A percentile compares a stretch with the other conserved stretches of the same genome.
Evolutionary conservation across 2,113 vertebrate species (phyloP).

Genomic region (Perca fluviatilis): DNA sequence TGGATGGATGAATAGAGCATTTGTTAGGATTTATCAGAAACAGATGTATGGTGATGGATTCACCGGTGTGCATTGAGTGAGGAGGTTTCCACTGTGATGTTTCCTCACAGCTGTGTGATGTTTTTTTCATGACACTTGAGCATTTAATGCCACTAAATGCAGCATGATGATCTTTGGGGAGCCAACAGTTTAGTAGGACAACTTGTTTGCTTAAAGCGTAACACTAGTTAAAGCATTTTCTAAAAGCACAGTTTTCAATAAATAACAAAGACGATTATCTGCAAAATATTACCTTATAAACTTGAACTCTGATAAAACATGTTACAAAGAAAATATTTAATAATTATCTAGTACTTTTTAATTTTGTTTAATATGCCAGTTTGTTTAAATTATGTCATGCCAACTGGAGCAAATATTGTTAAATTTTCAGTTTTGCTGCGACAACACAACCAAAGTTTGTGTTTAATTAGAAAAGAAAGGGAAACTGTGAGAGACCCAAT

Average conservation of each 20-base stretch:
- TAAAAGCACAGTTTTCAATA: background rate
- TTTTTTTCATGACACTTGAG: background rate
- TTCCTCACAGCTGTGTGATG: background rate
- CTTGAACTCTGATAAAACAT: background rate
- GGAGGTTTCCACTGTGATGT: background rate
- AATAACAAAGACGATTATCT: background rate
- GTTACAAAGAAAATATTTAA: background rate
- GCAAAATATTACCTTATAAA: background rate
- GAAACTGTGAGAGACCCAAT: background rate
- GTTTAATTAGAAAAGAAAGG: constrained; percentile 2
- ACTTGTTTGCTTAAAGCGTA: background rate
- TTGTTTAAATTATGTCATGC: background rate
- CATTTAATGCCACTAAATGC: background rate
- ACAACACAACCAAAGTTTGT: background rate
- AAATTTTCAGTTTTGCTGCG: background rate
- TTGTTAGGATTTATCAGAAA: constrained; percentile 18
- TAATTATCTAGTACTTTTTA: background rate
- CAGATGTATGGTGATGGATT: constrained; percentile 20
- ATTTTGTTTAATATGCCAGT: background rate
- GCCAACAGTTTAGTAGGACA: background rate
- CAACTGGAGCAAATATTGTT: background rate
- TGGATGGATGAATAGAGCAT: background rate
- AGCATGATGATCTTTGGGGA: background rate
- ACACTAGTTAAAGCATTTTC: background rate
- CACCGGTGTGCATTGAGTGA: background rate